Base-by-base conservation (phyloP, 2,888 invertebrate species). In the Luperina nickerlii region DNA sequence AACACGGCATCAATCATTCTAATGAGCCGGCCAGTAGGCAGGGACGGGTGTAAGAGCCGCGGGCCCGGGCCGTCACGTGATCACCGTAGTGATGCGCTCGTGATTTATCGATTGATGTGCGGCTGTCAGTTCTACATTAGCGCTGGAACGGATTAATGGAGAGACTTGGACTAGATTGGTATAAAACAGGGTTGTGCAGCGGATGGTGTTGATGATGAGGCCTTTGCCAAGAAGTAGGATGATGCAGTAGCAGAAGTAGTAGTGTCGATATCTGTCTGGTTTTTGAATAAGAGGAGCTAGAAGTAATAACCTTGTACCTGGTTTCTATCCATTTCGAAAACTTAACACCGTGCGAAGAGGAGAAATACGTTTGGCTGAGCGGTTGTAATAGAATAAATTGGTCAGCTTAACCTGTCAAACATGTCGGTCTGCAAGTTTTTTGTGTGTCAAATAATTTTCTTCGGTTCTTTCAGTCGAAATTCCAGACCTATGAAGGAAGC, bases 1-100 rank as follows among this genome's bases (percentile, higher is more conserved):
- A 95, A 95, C 94, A 94, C 91, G 90, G 93, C 95, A 96, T 97
- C 96, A 95, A 96, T 97, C 96, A 97, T 96, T 95, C 94, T 96
- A 96, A 96, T 96, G 95, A 96, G 95, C 93, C 90, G 84, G 85
- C 84, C 92, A 91, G 94, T 94, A 92, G 93, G 93, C 93, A 93
- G 91, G 91, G 81, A 83, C 87, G 86, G 89, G 85, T 88, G 88
- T 88, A 87, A 84, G 83, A 85, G 90, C 90, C 89, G 82, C 90
- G 81, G 92, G 91, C 92, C 85, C 90, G 92, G 88, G 89, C 91
- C 91, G 90, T 93, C 94, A 91, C 93, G 93, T 93, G 92, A 91
- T 79, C 86, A 67, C 76, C 51, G 79, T 94, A 94, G 95, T 93
- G 95, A 93, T 93, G 94, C 74, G 76, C 78, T 67, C 74, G 86